Evolutionary conservation across 35 echinoderm and acorn worm species (phyloP).

Genomic region (Stichopus chloronotus): DNA sequence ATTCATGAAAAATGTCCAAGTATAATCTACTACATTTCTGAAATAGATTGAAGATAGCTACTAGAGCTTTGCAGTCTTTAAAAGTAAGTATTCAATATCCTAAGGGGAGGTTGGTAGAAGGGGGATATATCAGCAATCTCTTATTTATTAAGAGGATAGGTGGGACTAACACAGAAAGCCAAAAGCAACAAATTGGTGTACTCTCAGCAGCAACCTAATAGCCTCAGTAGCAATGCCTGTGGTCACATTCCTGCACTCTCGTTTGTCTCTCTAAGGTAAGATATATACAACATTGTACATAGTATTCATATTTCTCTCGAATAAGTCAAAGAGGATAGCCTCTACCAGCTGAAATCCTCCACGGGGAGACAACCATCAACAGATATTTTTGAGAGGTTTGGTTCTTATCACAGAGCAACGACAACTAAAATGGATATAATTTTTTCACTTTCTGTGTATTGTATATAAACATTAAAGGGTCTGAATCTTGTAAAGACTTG

Average conservation of each 20-base stretch:
- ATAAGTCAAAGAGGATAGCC: too few species aligned
- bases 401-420: neutral
- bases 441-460: slow-evolving; percentile 47
- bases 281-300: neutral
- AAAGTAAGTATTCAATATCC: too few species aligned
- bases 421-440: slow-evolving; percentile 19
- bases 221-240: neutral
- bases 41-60: too few species aligned
- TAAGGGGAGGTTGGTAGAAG: too few species aligned
- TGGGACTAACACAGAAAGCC: too few species aligned
- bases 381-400: slow-evolving; percentile 13
- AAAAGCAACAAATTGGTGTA: neutral
- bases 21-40: too few species aligned
- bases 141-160: too few species aligned
- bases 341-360: too few species aligned
- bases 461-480: slow-evolving; percentile 22
- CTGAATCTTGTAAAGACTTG: neutral
- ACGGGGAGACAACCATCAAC: neutral
- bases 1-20: too few species aligned
- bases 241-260: neutral
- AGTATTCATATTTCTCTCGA: neutral
- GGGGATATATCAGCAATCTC: too few species aligned
- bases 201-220: neutral
- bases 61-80: too few species aligned
- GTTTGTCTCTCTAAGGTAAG: neutral